These are phyloP conservation scores for Pachydiplax longipennis DNA, from an alignment of 2,888 invertebrate species.

Conservation along the genomic window DNA sequence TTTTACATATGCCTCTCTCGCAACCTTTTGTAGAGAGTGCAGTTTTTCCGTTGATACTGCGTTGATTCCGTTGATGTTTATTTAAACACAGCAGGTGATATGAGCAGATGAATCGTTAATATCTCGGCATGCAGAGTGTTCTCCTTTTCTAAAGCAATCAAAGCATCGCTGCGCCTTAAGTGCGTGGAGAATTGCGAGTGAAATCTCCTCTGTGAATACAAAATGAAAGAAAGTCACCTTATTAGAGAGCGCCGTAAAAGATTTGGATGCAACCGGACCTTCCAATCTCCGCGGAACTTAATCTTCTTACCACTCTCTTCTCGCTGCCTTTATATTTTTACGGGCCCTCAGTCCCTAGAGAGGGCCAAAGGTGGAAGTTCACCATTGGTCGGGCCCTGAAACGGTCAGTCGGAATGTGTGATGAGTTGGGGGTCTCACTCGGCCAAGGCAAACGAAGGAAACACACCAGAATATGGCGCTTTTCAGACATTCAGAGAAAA, in stretches of 20 bases:
- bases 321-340: neutral
- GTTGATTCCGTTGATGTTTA: too few species aligned
- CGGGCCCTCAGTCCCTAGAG: neutral
- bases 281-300: neutral
- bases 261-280: neutral
- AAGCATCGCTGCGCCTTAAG: neutral
- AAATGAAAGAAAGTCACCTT: constrained; percentile 15
- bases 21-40: too few species aligned
- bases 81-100: too few species aligned
- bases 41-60: too few species aligned
- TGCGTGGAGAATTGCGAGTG: neutral
- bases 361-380: neutral
- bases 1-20: too few species aligned
- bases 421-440: neutral
- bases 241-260: neutral
- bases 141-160: neutral
- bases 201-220: neutral
- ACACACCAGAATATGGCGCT: neutral
- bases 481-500: neutral
- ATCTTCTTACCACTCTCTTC: neutral
- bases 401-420: constrained; percentile 15
- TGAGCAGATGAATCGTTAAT: neutral
- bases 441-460: neutral
- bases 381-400: neutral
- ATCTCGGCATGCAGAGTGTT: neutral